These are phyloP conservation scores for Stegostoma tigrinum DNA, from an alignment of 2,113 vertebrate species.

Conservation along the genomic window DNA sequence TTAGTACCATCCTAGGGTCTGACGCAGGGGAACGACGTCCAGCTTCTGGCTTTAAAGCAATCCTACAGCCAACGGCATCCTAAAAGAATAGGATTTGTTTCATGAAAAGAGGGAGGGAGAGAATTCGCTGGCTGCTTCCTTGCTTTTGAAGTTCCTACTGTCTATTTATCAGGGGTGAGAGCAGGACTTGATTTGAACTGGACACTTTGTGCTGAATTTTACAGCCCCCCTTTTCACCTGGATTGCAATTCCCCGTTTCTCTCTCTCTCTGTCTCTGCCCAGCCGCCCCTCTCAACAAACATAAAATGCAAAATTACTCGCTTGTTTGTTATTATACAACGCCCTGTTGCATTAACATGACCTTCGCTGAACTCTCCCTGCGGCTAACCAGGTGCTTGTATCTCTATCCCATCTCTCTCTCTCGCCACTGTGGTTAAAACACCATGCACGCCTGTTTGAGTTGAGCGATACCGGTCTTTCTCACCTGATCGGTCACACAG, in stretches of 20 bases:
- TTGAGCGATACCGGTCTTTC: neutral
- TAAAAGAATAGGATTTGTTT: neutral
- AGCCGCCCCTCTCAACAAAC: too few species aligned
- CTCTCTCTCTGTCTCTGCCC: too few species aligned
- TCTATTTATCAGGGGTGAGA: neutral
- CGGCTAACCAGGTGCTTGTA: neutral
- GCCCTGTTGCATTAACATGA: neutral
- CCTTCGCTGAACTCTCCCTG: neutral
- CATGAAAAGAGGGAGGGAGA: neutral
- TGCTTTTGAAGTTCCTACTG: neutral
- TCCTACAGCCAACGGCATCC: neutral
- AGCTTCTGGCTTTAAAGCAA: neutral
- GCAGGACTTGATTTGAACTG: neutral
- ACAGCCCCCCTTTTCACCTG: neutral
- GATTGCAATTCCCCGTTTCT: too few species aligned
- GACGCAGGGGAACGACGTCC: slow-evolving; percentile 5
- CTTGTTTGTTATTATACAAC: neutral
- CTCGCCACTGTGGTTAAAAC: neutral
- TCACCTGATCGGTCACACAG: neutral
- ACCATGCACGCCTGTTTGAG: neutral
- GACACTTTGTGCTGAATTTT: neutral
- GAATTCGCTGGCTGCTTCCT: neutral
- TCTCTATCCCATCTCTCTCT: too few species aligned
- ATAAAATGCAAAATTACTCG: neutral
- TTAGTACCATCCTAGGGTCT: neutral